Evolutionary conservation across 2,888 invertebrate genomes (phyloP).

Genomic region (Dexiosoma caninum): DNA sequence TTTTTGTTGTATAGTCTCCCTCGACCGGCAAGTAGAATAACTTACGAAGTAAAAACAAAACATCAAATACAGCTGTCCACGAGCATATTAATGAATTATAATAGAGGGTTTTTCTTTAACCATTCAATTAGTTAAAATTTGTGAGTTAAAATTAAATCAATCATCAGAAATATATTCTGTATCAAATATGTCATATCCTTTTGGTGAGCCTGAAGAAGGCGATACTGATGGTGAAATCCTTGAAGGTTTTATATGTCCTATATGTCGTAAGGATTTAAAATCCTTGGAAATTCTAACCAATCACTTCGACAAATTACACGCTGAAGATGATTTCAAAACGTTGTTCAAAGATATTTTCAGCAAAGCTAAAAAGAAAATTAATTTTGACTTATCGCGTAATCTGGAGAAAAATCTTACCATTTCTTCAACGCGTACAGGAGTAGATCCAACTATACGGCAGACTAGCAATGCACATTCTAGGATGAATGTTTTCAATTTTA

Average conservation of each 20-base stretch:
- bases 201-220: constrained; percentile 69
- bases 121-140: not conserved
- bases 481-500: constrained; percentile 71
- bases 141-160: too few relatives aligned
- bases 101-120: not conserved
- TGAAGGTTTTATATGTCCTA: constrained; percentile 97
- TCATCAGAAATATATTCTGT: too few relatives aligned
- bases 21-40: not conserved
- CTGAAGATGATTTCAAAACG: constrained; percentile 89
- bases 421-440: constrained; percentile 57
- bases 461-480: constrained; percentile 68
- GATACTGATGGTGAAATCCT: constrained; percentile 82
- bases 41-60: not conserved
- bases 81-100: not conserved
- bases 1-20: not conserved
- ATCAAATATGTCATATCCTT: constrained; percentile 71
- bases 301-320: constrained; percentile 93
- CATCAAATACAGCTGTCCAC: constrained; percentile 29
- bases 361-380: constrained; percentile 93
- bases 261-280: constrained; percentile 93
- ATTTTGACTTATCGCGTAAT: constrained; percentile 80
- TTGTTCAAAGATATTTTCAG: constrained; percentile 88
- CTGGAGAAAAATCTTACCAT: constrained; percentile 80
- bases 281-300: constrained; percentile 88
- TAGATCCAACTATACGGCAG: not conserved